Evolutionary conservation across 2,113 vertebrate species (phyloP), one percentile per base, ranked within the genome.

Genomic region (Pomatostomus ruficeps): DNA sequence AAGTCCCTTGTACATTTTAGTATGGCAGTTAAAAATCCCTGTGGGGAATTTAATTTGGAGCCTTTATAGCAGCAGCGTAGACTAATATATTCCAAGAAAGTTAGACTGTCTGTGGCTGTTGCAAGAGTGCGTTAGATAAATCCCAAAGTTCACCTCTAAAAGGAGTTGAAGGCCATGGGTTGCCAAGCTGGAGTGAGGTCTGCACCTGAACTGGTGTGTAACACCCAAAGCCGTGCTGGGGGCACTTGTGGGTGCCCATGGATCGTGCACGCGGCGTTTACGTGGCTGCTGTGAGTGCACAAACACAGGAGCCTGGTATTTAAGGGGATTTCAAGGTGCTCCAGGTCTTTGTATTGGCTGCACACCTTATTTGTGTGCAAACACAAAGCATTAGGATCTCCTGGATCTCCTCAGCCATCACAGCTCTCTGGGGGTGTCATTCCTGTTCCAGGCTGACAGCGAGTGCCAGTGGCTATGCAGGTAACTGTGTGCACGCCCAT

Each of bases 31-130:
- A 96, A 96, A 95, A 96, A 88, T 96, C 49, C 57, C 72, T 68
- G 45, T 52, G 55, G 91, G 62, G 87, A 95, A 89, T 96, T 97
- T 82, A 91, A 90, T 94, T 96, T 95, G 88, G 65, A 91, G 89
- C 42, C 72, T 93, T 95, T 68, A 70, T 43, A 82, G 58, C 46
- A 88, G 92, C 51, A 90, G 55, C 59, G 48, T 84, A 89, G 95
- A 70, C 42, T 84, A 87, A 58, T 90, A 31, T 66, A 87, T 79
- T 96, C 42, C 66, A 63, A 78, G 66, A 58, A 93, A 85, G 87
- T 85, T 88, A 94, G 91, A 85, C 92, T 91, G 75, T 43, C 87
- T 96, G 61, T 95, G 92, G 62, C 84, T 95, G 51, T 79, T 95
- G 29, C 66, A 81, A 63, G 36, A 94, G 52, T 23, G 35, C 10